These are phyloP conservation scores for Sinocyclocheilus rhinocerous DNA, from an alignment of 2,113 vertebrate species.

Conservation along the genomic window DNA sequence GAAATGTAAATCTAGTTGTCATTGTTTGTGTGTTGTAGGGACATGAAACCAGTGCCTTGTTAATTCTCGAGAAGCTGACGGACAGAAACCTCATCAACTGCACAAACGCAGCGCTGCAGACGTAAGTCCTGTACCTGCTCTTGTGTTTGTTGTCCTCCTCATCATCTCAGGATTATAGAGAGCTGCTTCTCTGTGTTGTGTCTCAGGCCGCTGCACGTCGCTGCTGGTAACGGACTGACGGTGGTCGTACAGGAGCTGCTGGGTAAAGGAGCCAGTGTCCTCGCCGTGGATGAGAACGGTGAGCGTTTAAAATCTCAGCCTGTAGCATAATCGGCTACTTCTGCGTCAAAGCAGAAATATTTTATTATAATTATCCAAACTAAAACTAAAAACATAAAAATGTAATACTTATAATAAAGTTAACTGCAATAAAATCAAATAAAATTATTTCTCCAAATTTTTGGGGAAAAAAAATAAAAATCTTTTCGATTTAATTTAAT, in stretches of 20 bases:
- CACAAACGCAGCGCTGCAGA: slow-evolving; percentile 97
- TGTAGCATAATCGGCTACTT: too few relatives aligned
- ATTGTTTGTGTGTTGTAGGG: slow-evolving; percentile 74
- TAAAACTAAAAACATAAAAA: too few relatives aligned
- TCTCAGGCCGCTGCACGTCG: slow-evolving; percentile 93
- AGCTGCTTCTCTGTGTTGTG: slow-evolving; percentile 61
- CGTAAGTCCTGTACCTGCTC: slow-evolving; percentile 78
- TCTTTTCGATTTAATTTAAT: too few relatives aligned
- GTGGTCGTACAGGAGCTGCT: slow-evolving; percentile 97
- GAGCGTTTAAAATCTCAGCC: slow-evolving; percentile 58
- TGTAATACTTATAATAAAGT: too few relatives aligned
- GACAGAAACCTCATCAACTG: slow-evolving; percentile 99
- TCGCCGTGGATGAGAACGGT: slow-evolving; percentile 99
- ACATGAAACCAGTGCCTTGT: slow-evolving; percentile 99
- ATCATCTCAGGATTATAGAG: neutral
- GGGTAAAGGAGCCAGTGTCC: slow-evolving; percentile 96
- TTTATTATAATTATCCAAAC: too few relatives aligned
- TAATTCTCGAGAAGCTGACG: slow-evolving; percentile 97
- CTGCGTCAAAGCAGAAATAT: too few relatives aligned
- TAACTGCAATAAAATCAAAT: too few relatives aligned
- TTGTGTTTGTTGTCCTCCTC: neutral
- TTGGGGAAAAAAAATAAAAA: too few relatives aligned
- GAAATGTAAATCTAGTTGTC: neutral
- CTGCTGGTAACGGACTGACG: slow-evolving; percentile 94
- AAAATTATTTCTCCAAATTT: too few relatives aligned